Conservation (phyloP, 2,888 invertebrate species). For the Plebejus melissa region DNA sequence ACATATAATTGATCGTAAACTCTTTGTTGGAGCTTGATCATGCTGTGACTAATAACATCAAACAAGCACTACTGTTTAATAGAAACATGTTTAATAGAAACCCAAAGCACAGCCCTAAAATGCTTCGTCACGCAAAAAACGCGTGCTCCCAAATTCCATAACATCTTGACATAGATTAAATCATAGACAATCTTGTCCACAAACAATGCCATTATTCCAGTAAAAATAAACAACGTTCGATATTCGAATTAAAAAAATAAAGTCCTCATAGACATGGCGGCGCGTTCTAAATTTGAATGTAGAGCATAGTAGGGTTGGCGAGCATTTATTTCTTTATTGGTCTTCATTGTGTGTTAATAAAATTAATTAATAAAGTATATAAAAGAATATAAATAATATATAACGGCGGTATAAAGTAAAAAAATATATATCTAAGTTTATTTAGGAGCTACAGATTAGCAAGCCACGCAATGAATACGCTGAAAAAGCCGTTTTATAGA, state of each 20-base stretch:
- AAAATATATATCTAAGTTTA: no score
- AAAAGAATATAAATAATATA: no score
- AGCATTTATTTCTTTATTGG: not conserved
- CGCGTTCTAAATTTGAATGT: conserved; percentile 60
- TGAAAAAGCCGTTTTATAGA: no score
- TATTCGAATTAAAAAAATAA: conserved; percentile 55
- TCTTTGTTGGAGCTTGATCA: not conserved
- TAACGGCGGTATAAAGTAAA: no score
- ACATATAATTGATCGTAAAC: not conserved
- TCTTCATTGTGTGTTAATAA: no score
- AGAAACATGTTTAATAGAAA: not conserved
- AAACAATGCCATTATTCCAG: conserved; percentile 72
- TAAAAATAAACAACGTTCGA: conserved; percentile 63
- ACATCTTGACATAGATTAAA: conserved; percentile 52
- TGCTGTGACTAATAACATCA: conserved; percentile 30
- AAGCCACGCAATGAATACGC: no score
- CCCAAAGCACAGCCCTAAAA: conserved; percentile 41
- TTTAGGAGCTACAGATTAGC: no score
- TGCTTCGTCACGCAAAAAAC: conserved; percentile 57
- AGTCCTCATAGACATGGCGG: conserved; percentile 56
- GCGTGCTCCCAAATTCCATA: conserved; percentile 55
- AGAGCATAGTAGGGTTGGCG: conserved; percentile 55
- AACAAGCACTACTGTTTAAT: conserved; percentile 34
- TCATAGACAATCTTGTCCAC: conserved; percentile 65
- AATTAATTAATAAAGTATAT: no score